Evolutionary conservation across 2,113 vertebrate species (phyloP).

Genomic region (Otis tarda): DNA sequence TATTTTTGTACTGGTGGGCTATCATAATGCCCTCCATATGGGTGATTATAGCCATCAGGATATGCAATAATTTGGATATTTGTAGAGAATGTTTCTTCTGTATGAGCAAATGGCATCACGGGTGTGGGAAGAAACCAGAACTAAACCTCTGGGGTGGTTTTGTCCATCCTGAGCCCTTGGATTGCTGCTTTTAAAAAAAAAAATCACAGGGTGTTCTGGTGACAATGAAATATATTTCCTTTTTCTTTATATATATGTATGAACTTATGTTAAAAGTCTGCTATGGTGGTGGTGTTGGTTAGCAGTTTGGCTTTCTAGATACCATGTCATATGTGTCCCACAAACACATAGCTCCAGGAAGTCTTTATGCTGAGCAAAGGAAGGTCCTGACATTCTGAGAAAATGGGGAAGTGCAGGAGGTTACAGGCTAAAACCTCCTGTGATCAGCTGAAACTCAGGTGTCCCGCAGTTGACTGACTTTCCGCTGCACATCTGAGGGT

Average conservation of each 20-base stretch:
- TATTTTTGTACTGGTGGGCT: slow-evolving; percentile 52
- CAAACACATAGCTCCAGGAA: no score
- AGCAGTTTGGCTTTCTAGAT: no score
- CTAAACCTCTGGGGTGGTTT: neutral
- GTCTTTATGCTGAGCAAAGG: no score
- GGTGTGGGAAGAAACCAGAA: neutral
- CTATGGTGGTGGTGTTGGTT: no score
- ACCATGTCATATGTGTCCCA: no score
- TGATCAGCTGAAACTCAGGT: neutral
- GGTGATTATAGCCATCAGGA: neutral
- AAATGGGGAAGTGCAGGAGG: no score
- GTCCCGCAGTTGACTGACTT: neutral
- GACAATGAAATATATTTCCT: neutral
- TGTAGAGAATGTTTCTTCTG: neutral
- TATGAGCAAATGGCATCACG: neutral
- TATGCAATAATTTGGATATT: neutral
- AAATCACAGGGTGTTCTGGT: neutral
- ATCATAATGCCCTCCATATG: slow-evolving; percentile 44
- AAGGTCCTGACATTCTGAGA: no score
- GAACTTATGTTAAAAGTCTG: no score
- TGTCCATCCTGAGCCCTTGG: neutral
- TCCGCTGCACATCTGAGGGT: neutral
- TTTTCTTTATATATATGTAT: neutral
- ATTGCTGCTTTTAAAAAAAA: neutral
- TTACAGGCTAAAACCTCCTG: no score